Conservation (phyloP, 53 echinoderm and acorn worm species). For the Holothuria leucospilota region DNA sequence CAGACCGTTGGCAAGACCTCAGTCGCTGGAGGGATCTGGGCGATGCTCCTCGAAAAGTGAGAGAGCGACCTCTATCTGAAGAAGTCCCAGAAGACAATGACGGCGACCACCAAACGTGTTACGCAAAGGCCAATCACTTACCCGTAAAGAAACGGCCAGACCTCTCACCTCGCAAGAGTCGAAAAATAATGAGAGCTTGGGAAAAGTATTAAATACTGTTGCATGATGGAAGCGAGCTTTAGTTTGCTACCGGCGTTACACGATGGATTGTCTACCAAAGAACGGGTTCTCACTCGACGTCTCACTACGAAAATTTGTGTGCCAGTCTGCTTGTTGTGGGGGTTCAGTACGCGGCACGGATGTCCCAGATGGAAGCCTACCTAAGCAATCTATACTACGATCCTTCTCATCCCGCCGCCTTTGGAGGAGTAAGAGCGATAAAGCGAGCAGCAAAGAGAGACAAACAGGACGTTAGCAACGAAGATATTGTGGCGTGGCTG, state of each 20-base stretch:
- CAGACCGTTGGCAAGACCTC: too few relatives aligned
- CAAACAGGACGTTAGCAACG: background rate
- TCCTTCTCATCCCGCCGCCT: background rate
- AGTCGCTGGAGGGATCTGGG: too few relatives aligned
- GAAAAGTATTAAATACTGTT: conserved; percentile 19
- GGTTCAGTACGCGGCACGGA: too few relatives aligned
- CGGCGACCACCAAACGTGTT: too few relatives aligned
- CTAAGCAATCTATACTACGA: conserved; percentile 22
- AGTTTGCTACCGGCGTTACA: background rate
- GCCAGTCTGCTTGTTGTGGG: too few relatives aligned
- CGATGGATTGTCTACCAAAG: conserved; percentile 26
- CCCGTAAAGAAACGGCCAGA: too few relatives aligned
- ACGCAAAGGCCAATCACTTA: too few relatives aligned
- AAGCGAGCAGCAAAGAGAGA: background rate
- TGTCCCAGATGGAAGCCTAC: background rate
- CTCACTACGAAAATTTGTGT: conserved; percentile 7
- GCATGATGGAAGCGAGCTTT: background rate
- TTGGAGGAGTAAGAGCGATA: too few relatives aligned
- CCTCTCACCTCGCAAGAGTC: too few relatives aligned
- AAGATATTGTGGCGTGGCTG: background rate
- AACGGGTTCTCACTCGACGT: conserved; percentile 8
- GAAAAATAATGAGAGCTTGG: background rate
- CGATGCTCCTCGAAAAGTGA: too few relatives aligned
- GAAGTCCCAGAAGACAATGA: too few relatives aligned
- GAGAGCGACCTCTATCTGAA: too few relatives aligned